A percentile compares a stretch with the other conserved stretches of the same genome.
phyloP scores from a whole-genome alignment of 2,888 invertebrate genomes.

The Acleris emargana region DNA sequence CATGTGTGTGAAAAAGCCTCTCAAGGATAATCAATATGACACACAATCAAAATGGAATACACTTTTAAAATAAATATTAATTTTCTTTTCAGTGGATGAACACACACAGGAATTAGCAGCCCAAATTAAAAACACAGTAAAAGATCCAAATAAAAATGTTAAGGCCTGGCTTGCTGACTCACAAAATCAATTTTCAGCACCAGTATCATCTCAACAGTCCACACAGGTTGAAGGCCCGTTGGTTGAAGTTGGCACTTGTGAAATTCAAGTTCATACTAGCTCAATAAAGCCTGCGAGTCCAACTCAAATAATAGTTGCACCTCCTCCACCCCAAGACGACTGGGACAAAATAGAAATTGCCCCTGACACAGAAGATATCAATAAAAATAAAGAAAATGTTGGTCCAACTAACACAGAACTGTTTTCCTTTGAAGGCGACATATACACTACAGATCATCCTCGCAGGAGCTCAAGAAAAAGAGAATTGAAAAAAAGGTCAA shows the following conservation, averaged over 20 bases:
- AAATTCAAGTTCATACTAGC: slow-evolving; percentile 60
- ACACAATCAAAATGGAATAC: background rate
- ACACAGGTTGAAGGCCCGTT: slow-evolving; percentile 50
- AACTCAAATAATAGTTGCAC: slow-evolving; percentile 51
- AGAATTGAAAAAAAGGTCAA: slow-evolving; percentile 49
- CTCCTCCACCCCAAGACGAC: slow-evolving; percentile 62
- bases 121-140: slow-evolving; percentile 42
- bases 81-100: slow-evolving; percentile 64
- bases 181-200: slow-evolving; percentile 72
- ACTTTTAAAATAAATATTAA: slow-evolving; percentile 4
- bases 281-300: slow-evolving; percentile 51
- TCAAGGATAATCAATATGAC: too few species aligned
- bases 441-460: slow-evolving; percentile 61
- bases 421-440: slow-evolving; percentile 56
- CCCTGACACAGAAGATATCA: slow-evolving; percentile 56
- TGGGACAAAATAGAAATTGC: slow-evolving; percentile 75
- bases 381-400: slow-evolving; percentile 55
- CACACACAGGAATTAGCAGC: slow-evolving; percentile 50
- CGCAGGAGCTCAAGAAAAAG: slow-evolving; percentile 70
- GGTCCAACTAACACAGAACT: slow-evolving; percentile 64
- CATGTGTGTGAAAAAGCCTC: background rate
- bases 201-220: slow-evolving; percentile 53
- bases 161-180: slow-evolving; percentile 71
- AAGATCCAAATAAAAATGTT: slow-evolving; percentile 65
- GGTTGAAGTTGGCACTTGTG: slow-evolving; percentile 55